A percentile compares a stretch with the other conserved stretches of the same genome.
Evolutionary conservation across 2,113 vertebrate species (phyloP).

Genomic region (Rattus norvegicus): GRCr8 NC_086019.1:115777501-115778000

Average conservation of each 20-base stretch:
- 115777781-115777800: neutral
- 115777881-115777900: neutral
- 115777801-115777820: neutral
- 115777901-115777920: neutral
- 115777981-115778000: neutral
- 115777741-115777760: neutral
- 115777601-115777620: neutral
- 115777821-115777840: neutral
- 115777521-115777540: slow-evolving; percentile 89
- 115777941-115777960: neutral
- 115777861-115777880: neutral
- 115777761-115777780: neutral
- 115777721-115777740: neutral
- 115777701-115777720: neutral
- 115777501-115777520: slow-evolving; percentile 95
- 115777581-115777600: neutral
- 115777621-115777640: neutral
- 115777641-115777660: neutral
- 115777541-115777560: slow-evolving; percentile 90
- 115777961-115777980: neutral
- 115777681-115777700: neutral
- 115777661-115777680: neutral
- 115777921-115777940: neutral
- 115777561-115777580: neutral
- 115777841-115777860: neutral